A percentile compares a stretch with the other conserved stretches of the same genome.
Conservation (phyloP, 2,888 invertebrate species). For the Temnothorax ravouxi region DNA sequence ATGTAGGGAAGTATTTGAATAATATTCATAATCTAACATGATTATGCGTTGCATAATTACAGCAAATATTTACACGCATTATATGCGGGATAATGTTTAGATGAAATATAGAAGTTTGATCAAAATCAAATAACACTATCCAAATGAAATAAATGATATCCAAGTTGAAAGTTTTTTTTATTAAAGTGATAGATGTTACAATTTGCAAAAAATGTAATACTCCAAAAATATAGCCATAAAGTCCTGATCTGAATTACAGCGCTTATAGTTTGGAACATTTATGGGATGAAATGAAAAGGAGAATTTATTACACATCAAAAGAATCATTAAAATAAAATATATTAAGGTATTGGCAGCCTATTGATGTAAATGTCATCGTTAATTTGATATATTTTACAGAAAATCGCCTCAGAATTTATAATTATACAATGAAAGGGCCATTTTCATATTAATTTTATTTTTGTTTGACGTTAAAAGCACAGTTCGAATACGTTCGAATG, state of each 20-base stretch:
- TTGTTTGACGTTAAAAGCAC: background rate
- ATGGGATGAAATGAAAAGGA: background rate
- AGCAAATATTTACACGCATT: background rate
- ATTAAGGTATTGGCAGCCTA: background rate
- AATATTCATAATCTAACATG: background rate
- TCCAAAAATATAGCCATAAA: background rate
- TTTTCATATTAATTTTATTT: background rate
- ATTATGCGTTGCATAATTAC: background rate
- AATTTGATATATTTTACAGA: background rate
- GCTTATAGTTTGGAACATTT: background rate
- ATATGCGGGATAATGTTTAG: background rate
- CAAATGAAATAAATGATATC: background rate
- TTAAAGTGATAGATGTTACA: background rate
- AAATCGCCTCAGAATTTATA: background rate
- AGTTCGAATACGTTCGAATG: background rate
- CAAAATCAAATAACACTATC: background rate
- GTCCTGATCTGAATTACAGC: background rate
- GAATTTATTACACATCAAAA: background rate
- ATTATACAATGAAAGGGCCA: background rate
- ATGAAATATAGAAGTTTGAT: background rate
- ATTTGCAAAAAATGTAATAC: background rate
- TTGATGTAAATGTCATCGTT: background rate
- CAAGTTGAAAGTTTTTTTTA: background rate
- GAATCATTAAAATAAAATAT: background rate
- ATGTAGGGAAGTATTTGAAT: background rate